Base-by-base conservation (phyloP, 2,113 vertebrate genomes). In the Lucifuga dentata region DNA sequence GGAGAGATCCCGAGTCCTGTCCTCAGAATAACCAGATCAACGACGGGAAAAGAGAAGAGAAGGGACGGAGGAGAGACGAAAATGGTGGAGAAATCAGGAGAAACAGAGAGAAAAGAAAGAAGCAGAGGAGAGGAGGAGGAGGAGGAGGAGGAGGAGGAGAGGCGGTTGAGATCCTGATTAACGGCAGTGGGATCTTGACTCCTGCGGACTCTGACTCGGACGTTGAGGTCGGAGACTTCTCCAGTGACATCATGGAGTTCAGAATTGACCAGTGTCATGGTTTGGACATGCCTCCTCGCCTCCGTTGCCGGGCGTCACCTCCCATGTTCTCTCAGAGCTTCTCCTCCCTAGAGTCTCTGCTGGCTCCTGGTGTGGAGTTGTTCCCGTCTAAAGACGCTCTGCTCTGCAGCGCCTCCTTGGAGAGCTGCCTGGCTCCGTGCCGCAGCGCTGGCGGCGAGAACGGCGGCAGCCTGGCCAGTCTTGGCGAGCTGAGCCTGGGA, bases 331-430 rank as follows among this genome's bases (percentile, higher is more conserved):
- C 96, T 62, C 93, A 75, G 43, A 93, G 93, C 55, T n/a, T n/a
- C n/a, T 98, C 97, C 32, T 98, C 97, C 13, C 73, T 97, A 53
- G 97, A 99, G 81, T 99, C 96, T 5, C 91, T 99, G 19, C 95
- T 94, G 62, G 88, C 93, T 29, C 59, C 76, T 7, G 90, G 93
- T n/a, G 92, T 92, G 50, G 95, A 98, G 65, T 88, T 96, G 50
- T 95, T 97, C 76, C 91, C 94, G 17, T 84, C 90, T 82, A 90
- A 94, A 78, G 96, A 97, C 1, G 72, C 82, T 16, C 91, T 97
- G 59, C 95, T 95, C n/a, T 93, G 95, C 32, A 95, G 95, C 33
- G 84, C 95, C 43, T 98, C 97, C 29, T 91, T 98, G 71, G 96
- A 97, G 85, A 98, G 95, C 86, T 95, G 95, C 91, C 80, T 96